A percentile compares a stretch with the other conserved stretches of the same genome.
phyloP scores from a whole-genome alignment of 2,113 vertebrate genomes.

The Oxygymnocypris stewartii region DNA sequence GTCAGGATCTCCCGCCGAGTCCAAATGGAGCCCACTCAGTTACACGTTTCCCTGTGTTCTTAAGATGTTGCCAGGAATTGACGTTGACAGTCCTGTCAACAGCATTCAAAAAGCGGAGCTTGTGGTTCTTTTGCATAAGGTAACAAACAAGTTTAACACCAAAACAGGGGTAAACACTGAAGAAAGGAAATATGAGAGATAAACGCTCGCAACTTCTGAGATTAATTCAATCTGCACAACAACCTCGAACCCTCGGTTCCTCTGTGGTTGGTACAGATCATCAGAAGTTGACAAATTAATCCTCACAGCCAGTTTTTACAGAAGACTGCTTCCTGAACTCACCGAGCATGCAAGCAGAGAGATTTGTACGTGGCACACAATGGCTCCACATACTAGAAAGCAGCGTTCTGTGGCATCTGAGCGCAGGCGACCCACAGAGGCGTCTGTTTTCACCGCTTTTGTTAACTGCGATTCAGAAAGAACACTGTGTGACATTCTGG shows the following conservation, averaged over 20 bases:
- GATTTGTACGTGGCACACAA: constrained; percentile 19
- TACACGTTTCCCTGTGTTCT: constrained; percentile 36
- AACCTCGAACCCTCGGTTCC: constrained; percentile 12
- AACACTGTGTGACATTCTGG: background rate
- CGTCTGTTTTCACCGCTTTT: background rate
- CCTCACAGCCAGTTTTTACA: constrained; percentile 36
- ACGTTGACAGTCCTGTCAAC: constrained; percentile 33
- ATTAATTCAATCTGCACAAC: constrained; percentile 41
- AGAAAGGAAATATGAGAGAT: constrained; percentile 16
- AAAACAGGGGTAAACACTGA: background rate
- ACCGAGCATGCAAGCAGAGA: constrained; percentile 43
- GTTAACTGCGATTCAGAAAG: background rate
- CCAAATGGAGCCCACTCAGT: constrained; percentile 42
- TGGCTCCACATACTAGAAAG: background rate
- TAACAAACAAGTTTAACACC: constrained; percentile 36
- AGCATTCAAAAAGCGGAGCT: background rate
- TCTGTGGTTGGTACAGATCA: constrained; percentile 44
- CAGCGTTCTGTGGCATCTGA: background rate
- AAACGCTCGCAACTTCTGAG: constrained; percentile 36
- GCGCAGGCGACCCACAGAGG: background rate
- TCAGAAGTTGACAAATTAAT: constrained; percentile 60
- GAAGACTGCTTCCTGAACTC: constrained; percentile 53
- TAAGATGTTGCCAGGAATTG: constrained; percentile 40
- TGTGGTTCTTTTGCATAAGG: background rate
- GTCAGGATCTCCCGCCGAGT: constrained; percentile 30